These are phyloP conservation scores for Myopa tessellatipennis DNA, from an alignment of 2,888 invertebrate genomes.

Conservation along the genomic window DNA sequence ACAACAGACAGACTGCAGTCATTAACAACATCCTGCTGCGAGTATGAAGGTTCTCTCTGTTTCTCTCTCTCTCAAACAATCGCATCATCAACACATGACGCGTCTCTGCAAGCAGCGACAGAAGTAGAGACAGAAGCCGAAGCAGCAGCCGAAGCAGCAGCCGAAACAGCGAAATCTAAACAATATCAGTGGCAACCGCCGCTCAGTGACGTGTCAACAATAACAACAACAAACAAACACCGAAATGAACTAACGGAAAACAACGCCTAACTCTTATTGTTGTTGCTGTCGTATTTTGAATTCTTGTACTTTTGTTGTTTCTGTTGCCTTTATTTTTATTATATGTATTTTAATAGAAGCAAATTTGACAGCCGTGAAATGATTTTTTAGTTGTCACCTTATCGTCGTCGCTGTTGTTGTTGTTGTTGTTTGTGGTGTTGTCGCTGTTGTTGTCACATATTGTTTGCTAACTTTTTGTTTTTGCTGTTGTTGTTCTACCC, in stretches of 20 bases:
- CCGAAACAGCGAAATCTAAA: too few relatives aligned
- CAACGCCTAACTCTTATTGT: background rate
- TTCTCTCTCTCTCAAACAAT: too few relatives aligned
- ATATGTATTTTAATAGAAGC: slow-evolving; percentile 50
- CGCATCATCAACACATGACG: too few relatives aligned
- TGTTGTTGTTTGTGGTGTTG: slow-evolving; percentile 25
- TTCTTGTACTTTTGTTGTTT: background rate
- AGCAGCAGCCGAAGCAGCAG: background rate
- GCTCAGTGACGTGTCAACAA: slow-evolving; percentile 34
- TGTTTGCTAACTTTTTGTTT: background rate
- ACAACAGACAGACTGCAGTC: background rate
- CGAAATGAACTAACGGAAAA: slow-evolving; percentile 8
- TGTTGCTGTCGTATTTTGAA: background rate
- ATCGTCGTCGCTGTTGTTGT: slow-evolving; percentile 5
- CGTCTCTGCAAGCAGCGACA: too few relatives aligned
- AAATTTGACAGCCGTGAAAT: slow-evolving; percentile 56
- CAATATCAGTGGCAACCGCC: too few relatives aligned
- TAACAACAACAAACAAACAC: slow-evolving; percentile 9
- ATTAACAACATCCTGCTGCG: too few relatives aligned
- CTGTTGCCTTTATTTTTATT: background rate
- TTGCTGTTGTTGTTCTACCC: background rate
- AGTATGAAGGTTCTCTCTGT: too few relatives aligned
- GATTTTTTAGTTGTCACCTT: slow-evolving; percentile 44
- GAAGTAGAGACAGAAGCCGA: too few relatives aligned
- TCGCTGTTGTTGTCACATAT: slow-evolving; percentile 6